Conservation (phyloP, 1,140 invertebrate species). For the Fopius arisanus region DNA sequence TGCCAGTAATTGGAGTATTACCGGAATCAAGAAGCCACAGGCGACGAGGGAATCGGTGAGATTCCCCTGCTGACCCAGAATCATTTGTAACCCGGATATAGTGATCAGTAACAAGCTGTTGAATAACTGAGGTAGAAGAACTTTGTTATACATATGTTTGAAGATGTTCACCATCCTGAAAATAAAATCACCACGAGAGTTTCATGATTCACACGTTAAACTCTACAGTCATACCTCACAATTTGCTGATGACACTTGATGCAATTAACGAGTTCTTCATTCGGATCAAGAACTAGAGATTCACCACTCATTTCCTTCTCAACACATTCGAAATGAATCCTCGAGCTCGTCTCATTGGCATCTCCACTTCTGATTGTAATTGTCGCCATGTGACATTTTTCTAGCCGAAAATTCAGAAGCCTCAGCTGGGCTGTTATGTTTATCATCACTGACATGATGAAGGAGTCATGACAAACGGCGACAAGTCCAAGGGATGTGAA, state of each 20-base stretch:
- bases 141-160: neutral
- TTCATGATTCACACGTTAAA: too few species aligned
- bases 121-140: neutral
- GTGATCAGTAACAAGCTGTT: neutral
- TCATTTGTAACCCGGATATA: neutral
- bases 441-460: neutral
- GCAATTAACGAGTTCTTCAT: neutral
- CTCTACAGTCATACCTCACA: neutral
- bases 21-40: neutral
- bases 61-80: neutral
- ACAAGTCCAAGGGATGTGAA: neutral
- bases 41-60: neutral
- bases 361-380: neutral
- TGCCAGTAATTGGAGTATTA: neutral
- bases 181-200: too few species aligned
- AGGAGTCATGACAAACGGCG: neutral
- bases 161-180: neutral
- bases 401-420: neutral
- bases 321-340: neutral
- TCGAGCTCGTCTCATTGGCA: neutral
- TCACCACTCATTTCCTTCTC: neutral
- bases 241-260: neutral
- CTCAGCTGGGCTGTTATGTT: neutral
- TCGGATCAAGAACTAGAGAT: neutral
- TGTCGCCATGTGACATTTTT: neutral